These are phyloP conservation scores for Melanophora roralis DNA, from an alignment of 2,888 invertebrate species.

Conservation along the genomic window DNA sequence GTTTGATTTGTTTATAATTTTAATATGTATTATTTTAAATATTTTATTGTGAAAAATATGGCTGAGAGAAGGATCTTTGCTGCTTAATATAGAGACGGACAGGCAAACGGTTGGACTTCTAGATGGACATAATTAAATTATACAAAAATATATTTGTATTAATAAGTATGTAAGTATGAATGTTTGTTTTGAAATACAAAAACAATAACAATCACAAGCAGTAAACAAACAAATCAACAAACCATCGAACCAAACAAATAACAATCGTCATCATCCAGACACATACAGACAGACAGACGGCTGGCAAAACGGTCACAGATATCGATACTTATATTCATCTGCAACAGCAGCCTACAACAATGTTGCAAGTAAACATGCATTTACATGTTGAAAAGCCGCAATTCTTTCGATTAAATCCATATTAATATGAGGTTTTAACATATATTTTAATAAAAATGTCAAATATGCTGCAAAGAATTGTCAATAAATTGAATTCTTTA, in stretches of 20 bases:
- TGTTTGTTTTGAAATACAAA: background rate
- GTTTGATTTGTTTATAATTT: conserved; percentile 64
- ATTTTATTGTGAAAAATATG: conserved; percentile 55
- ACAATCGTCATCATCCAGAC: background rate
- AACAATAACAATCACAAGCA: conserved; percentile 27
- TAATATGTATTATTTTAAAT: conserved; percentile 62
- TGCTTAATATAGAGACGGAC: background rate
- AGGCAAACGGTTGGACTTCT: background rate
- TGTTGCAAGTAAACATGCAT: conserved; percentile 62
- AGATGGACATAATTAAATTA: conserved; percentile 11
- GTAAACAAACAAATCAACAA: conserved; percentile 37
- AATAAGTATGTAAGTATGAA: background rate
- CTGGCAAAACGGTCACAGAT: background rate
- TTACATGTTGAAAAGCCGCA: conserved; percentile 58
- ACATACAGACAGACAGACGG: background rate
- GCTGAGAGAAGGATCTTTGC: conserved; percentile 43
- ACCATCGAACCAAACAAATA: conserved; percentile 12
- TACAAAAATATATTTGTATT: background rate
- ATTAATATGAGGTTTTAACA: conserved; percentile 61
- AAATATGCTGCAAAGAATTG: conserved; percentile 58
- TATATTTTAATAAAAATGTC: conserved; percentile 62
- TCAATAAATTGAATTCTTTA: conserved; percentile 62
- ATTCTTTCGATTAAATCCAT: conserved; percentile 62
- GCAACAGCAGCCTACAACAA: conserved; percentile 54
- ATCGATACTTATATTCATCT: conserved; percentile 1